Percentiles rank a stretch among this genome's conserved stretches.
Evolutionary conservation across 2,113 vertebrate species (phyloP).

Genomic region (Hepsetus odoe): DNA sequence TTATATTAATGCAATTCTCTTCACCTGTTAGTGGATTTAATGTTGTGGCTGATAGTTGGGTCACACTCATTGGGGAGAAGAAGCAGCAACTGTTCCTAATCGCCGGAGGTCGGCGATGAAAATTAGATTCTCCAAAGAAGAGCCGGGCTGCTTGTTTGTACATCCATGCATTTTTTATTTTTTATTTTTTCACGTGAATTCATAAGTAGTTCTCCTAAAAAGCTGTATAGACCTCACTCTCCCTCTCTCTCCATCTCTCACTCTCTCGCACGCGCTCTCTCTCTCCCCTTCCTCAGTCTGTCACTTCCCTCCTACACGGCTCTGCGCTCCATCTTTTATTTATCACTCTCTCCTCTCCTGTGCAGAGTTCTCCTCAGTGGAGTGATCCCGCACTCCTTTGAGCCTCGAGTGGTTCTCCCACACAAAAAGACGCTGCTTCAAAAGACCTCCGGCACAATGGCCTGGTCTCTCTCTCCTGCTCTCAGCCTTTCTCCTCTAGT

Average conservation of each 20-base stretch:
- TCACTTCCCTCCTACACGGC: constrained; percentile 24
- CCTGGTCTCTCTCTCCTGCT: neutral
- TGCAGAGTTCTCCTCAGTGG: neutral
- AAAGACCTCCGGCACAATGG: constrained; percentile 65
- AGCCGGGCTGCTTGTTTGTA: too few species aligned
- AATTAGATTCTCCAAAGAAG: too few species aligned
- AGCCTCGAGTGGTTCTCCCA: constrained; percentile 65
- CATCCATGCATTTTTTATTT: too few species aligned
- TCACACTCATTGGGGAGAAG: too few species aligned
- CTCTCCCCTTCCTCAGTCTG: neutral
- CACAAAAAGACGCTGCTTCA: constrained; percentile 67
- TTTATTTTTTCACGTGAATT: too few species aligned
- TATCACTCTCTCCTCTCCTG: constrained; percentile 9
- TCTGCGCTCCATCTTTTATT: constrained; percentile 50
- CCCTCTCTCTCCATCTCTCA: neutral
- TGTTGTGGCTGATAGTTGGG: too few species aligned
- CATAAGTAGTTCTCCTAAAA: too few species aligned
- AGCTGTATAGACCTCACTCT: too few species aligned
- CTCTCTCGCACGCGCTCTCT: neutral
- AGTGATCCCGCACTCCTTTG: constrained; percentile 56
- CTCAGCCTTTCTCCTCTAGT: neutral
- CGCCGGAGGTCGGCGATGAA: too few species aligned
- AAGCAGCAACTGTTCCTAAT: too few species aligned
- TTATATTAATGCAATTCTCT: too few species aligned
- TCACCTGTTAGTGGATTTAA: too few species aligned